Base-by-base conservation (phyloP, 2,888 invertebrate species). In the Drosophila suboccidentalis region DNA sequence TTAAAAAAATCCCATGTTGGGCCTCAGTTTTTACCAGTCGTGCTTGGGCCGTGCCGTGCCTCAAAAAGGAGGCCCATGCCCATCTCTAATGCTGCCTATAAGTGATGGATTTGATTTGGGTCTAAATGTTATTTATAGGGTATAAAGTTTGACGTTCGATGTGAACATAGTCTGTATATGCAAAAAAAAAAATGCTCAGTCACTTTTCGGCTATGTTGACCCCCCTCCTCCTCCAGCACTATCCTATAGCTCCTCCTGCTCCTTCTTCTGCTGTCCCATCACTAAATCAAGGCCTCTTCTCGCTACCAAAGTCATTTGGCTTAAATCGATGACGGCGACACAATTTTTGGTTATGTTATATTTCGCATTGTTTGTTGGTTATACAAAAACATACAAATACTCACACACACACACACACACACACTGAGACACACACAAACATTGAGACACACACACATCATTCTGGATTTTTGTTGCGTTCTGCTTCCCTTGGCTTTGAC, bases 311-410 rank as follows among this genome's bases (percentile, higher is more conserved):
- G 70, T 80, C 68, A 75, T 89, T 82, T 80, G 76, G 68, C 81
- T 72, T 74, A 55, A 80, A 84, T 90, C 87, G 90, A 90, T 89
- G 90, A 84, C 84, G 87, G 66, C 74, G 69, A 86, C 90, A 86
- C 77, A 90, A 80, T 79, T 67, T 78, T 60, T 63, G 43, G 43
- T 68, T 68, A 75, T 59, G 51, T 39, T 61, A 57, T 70, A 36
- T 73, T 57, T 53, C 55, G 60, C 61, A 62, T 50, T 79, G 46
- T 39, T 53, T 59, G 58, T 41, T 59, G 44, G 13, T 50, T 47
- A 59, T 39, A 46, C n/a, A 51, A 50, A 46, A 34, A 62, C 50
- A 66, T 55, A 64, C 34, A 44, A 36, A 43, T 22, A 13, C 26
- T 34, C 9, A 36, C 50, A 19, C 10, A 39, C 46, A 49, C 34